Evolutionary conservation across 2,113 vertebrate species (phyloP), one percentile per base, ranked within the genome.

Genomic region (Corydoras maculifer): DNA sequence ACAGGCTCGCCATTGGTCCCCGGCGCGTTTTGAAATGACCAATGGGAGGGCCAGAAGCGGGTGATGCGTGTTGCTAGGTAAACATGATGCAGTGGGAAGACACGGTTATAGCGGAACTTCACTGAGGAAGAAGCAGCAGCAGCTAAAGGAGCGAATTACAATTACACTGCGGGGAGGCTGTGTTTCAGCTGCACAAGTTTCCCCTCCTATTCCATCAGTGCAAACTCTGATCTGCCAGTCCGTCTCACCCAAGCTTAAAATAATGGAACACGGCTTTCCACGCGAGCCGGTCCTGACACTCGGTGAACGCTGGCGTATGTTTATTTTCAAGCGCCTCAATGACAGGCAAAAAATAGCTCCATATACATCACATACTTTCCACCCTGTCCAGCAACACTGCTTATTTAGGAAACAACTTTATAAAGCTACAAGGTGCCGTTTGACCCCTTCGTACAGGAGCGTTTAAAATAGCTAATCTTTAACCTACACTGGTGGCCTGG

Each of bases 31-130:
- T 87, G 87, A 86, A 86, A 84, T 89, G 89, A 87, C 92, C 91
- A 94, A 93, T 93, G 86, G 87, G 88, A 91, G 86, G 84, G 87
- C 85, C 86, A 82, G 81, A 77, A 86, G 85, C 82, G 87, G 89
- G 86, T 92, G 92, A 93, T 92, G 91, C 91, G 91, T 93, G 87
- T 93, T 91, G 87, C 92, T 93, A 93, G 91, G 91, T 92, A 91
- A 92, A 92, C 90, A 91, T 91, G 91, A 92, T 89, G 90, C 91
- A 90, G 90, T 88, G 91, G 90, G 87, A 91, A 91, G 91, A 92
- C 90, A 90, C 84, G 85, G 82, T 81, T 69, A 9, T 18, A 91
- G 90, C 88, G 88, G 89, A 92, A 91, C 90, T 86, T 84, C 83
- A 86, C 84, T 86, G 70, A 58, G 54, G 70, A 58, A 65, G 70